Percentiles rank a stretch among this genome's conserved stretches.
Evolutionary conservation across 2,797 vertebrate genomes (phyloP).

Genomic region (Molossus molossus): DNA sequence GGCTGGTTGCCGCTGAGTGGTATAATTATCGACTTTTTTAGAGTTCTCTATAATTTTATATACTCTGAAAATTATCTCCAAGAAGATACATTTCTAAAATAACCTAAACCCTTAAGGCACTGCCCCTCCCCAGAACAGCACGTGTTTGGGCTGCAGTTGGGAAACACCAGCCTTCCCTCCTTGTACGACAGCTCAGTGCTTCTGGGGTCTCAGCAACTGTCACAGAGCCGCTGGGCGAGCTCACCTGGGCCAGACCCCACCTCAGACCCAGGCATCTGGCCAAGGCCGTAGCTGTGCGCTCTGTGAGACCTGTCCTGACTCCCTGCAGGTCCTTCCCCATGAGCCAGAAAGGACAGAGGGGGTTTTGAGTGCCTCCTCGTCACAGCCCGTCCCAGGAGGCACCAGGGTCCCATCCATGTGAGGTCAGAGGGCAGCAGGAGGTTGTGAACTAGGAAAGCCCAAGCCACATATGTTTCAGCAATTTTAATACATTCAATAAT

Average conservation of each 20-base stretch:
- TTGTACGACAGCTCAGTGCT: neutral
- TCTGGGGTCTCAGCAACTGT: neutral
- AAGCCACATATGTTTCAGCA: slow-evolving; percentile 37
- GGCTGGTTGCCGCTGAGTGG: neutral
- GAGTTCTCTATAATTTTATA: neutral
- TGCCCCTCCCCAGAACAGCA: neutral
- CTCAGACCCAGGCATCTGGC: neutral
- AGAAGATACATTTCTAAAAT: neutral
- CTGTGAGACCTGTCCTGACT: too few relatives aligned
- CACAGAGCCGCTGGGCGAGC: neutral
- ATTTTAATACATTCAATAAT: slow-evolving; percentile 87
- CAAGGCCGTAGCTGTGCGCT: neutral
- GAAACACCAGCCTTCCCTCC: too few relatives aligned
- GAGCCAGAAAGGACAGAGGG: neutral
- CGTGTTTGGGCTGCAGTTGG: neutral
- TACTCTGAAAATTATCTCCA: slow-evolving; percentile 4
- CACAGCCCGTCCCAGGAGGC: neutral
- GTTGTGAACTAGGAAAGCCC: neutral
- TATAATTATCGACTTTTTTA: neutral
- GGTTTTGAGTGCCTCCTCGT: neutral
- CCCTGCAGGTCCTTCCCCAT: rapidly evolving
- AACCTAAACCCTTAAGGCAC: neutral
- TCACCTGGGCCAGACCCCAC: neutral
- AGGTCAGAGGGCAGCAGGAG: neutral
- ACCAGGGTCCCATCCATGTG: rapidly evolving